These are phyloP conservation scores for Xylota sylvarum DNA, from an alignment of 2,888 invertebrate species.

Conservation along the genomic window DNA sequence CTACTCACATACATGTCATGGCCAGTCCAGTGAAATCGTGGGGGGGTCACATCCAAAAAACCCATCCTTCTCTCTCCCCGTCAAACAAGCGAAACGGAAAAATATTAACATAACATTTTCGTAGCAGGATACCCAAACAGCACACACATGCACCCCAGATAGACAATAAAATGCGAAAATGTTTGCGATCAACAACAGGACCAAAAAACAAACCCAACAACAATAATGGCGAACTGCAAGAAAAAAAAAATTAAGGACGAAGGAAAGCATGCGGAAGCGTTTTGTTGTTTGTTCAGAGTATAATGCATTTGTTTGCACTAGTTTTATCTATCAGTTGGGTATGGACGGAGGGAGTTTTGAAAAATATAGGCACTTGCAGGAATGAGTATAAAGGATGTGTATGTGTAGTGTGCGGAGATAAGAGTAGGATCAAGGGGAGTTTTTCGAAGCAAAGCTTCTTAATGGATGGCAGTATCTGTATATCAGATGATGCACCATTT, in stretches of 20 bases:
- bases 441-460: too few relatives aligned
- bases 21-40: conserved; percentile 47
- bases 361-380: background rate
- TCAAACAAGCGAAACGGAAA: conserved; percentile 58
- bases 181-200: conserved; percentile 58
- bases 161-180: conserved; percentile 64
- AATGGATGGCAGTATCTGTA: too few relatives aligned
- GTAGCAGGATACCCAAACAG: conserved; percentile 1
- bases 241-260: conserved; percentile 44
- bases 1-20: conserved; percentile 57
- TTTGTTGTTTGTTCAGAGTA: conserved; percentile 45
- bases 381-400: too few relatives aligned
- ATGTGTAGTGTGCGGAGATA: too few relatives aligned
- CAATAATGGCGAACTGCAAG: conserved; percentile 24
- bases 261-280: conserved; percentile 46
- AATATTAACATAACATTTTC: conserved; percentile 71
- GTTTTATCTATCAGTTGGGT: conserved; percentile 4
- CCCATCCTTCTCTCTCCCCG: background rate
- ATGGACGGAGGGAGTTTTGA: background rate
- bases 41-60: background rate
- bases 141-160: conserved; percentile 23
- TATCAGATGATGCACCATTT: too few relatives aligned
- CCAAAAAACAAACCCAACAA: conserved; percentile 41
- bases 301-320: conserved; percentile 23
- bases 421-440: too few relatives aligned